Evolutionary conservation across 1,140 invertebrate species (phyloP).

Genomic region (Papilio polytes): DNA sequence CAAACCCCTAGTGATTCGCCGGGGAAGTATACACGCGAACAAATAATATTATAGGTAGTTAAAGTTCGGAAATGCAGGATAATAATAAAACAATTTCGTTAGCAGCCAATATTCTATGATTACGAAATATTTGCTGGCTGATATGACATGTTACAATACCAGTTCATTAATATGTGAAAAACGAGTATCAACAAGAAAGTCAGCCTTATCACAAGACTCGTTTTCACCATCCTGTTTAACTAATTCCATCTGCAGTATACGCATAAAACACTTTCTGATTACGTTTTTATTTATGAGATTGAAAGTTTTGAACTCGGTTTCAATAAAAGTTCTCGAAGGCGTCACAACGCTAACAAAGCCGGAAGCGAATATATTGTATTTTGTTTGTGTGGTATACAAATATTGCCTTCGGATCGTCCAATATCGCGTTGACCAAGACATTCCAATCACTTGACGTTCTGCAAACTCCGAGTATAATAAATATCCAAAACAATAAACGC

Average conservation of each 20-base stretch:
- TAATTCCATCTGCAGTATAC: constrained; percentile 5
- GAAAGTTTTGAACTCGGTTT: not conserved
- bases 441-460: not conserved
- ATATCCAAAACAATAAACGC: not conserved
- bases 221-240: not conserved
- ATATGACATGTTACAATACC: constrained; percentile 3
- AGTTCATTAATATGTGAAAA: constrained; percentile 10
- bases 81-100: constrained; percentile 3
- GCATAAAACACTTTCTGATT: constrained; percentile 12
- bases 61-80: not conserved
- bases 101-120: not conserved
- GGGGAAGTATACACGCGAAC: too few species aligned
- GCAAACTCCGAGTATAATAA: not conserved
- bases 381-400: constrained; percentile 22
- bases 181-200: constrained; percentile 3
- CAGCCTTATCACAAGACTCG: constrained; percentile 4
- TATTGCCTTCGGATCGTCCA: constrained; percentile 29
- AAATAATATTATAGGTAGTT: too few species aligned
- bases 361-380: constrained; percentile 13
- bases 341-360: not conserved
- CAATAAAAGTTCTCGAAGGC: not conserved
- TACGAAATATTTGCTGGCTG: not conserved
- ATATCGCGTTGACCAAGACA: constrained; percentile 23
- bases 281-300: constrained; percentile 13
- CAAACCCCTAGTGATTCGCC: too few species aligned